Percentiles rank a stretch among this genome's conserved stretches.
phyloP scores from a whole-genome alignment of 2,888 invertebrate species.

The Lumbricus terrestris region DNA sequence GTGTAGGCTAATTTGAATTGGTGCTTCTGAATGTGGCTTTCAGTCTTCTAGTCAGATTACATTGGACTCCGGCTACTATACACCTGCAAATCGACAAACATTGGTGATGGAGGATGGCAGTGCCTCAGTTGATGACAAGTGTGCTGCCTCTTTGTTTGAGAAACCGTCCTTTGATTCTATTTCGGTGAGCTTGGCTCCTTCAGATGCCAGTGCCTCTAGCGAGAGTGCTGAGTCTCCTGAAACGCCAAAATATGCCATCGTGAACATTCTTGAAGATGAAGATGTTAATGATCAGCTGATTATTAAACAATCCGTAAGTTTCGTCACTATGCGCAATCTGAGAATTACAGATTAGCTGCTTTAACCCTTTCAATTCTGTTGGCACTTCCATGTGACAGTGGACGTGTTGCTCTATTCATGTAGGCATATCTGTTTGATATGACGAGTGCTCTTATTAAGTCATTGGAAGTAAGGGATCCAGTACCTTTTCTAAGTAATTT shows the following conservation, averaged over 20 bases:
- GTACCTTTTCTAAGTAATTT: background rate
- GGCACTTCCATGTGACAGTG: background rate
- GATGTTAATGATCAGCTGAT: slow-evolving; percentile 25
- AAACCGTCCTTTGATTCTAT: background rate
- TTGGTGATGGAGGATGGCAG: background rate
- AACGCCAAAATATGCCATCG: background rate
- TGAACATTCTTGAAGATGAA: slow-evolving; percentile 1
- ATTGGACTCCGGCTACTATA: background rate
- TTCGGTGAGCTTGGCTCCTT: background rate
- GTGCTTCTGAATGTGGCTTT: background rate
- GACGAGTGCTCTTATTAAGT: background rate
- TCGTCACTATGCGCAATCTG: no score
- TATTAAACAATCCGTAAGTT: slow-evolving; percentile 21
- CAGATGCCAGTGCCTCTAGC: background rate
- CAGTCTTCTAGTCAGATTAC: slow-evolving; percentile 7
- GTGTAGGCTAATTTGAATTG: background rate
- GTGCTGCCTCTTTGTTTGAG: background rate
- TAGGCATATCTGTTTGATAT: background rate
- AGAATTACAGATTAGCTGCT: background rate
- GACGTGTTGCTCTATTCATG: background rate
- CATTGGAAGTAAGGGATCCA: background rate
- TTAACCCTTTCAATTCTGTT: background rate
- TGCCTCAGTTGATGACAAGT: background rate
- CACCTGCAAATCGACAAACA: background rate
- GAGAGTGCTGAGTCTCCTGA: background rate